Evolutionary conservation across 2,888 invertebrate species (phyloP).

Genomic region (Cephus sareptanus): DNA sequence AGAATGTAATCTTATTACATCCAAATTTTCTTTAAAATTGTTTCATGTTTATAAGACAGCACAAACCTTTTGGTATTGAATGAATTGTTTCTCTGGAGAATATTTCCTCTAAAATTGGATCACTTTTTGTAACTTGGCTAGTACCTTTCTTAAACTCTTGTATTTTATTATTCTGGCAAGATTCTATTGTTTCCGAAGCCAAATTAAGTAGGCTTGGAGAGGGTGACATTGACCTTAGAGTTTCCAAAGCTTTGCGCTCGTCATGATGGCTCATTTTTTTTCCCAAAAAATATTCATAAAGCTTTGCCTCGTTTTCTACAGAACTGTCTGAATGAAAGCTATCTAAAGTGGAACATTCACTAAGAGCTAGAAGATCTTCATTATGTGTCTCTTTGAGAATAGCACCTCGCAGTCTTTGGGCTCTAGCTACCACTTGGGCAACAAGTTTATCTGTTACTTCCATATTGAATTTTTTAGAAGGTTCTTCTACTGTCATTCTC

Average conservation of each 20-base stretch:
- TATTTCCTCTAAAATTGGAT: background rate
- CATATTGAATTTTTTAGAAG: slow-evolving; percentile 32
- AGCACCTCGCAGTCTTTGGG: slow-evolving; percentile 52
- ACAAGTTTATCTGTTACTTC: slow-evolving; percentile 52
- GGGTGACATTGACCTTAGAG: slow-evolving; percentile 63
- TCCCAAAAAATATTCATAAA: slow-evolving; percentile 54
- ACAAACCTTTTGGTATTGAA: slow-evolving; percentile 15
- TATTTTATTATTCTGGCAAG: slow-evolving; percentile 24
- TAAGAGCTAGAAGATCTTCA: slow-evolving; percentile 42
- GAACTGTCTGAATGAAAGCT: slow-evolving; percentile 26
- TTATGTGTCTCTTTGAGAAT: slow-evolving; percentile 48
- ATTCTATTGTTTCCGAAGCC: slow-evolving; percentile 36
- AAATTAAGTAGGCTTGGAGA: slow-evolving; percentile 52
- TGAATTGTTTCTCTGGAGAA: background rate
- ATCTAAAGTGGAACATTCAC: slow-evolving; percentile 39
- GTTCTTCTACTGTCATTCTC: slow-evolving; percentile 29
- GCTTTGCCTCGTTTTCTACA: slow-evolving; percentile 37
- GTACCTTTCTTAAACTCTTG: background rate
- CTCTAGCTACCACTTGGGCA: slow-evolving; percentile 50
- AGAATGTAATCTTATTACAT: background rate
- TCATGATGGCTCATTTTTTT: slow-evolving; percentile 63
- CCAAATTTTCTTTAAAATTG: background rate
- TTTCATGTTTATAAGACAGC: background rate
- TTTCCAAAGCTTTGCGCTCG: slow-evolving; percentile 63
- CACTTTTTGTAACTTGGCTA: background rate